Conservation (phyloP, 2,113 vertebrate species). For the Otus sunia region DNA sequence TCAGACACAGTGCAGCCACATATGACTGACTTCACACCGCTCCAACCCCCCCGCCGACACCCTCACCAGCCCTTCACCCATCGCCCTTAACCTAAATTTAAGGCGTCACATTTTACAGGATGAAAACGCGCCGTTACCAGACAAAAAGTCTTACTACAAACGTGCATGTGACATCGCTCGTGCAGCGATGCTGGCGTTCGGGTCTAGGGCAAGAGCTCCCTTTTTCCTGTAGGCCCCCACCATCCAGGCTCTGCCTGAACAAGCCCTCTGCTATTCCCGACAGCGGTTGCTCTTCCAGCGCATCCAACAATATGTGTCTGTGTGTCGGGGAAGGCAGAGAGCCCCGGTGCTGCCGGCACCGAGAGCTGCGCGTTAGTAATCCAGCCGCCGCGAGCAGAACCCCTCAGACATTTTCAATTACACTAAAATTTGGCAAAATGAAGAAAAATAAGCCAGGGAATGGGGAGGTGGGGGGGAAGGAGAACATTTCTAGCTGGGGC, state of each 20-base stretch:
- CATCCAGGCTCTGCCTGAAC: background rate
- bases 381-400: background rate
- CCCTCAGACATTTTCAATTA: background rate
- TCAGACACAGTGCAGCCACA: background rate
- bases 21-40: background rate
- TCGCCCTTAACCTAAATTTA: background rate
- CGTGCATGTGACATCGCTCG: background rate
- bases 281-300: background rate
- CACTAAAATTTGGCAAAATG: background rate
- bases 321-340: background rate
- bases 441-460: no score
- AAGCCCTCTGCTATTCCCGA: background rate
- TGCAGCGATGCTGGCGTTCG: background rate
- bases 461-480: no score
- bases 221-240: background rate
- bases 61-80: background rate
- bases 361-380: background rate
- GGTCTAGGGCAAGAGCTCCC: background rate
- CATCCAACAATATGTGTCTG: background rate
- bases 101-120: background rate
- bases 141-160: background rate
- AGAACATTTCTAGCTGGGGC: accelerated
- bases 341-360: background rate
- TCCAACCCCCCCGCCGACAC: background rate
- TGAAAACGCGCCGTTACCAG: background rate